Evolutionary conservation across 2,888 invertebrate genomes (phyloP).

Genomic region (Tetragnatha montana): DNA sequence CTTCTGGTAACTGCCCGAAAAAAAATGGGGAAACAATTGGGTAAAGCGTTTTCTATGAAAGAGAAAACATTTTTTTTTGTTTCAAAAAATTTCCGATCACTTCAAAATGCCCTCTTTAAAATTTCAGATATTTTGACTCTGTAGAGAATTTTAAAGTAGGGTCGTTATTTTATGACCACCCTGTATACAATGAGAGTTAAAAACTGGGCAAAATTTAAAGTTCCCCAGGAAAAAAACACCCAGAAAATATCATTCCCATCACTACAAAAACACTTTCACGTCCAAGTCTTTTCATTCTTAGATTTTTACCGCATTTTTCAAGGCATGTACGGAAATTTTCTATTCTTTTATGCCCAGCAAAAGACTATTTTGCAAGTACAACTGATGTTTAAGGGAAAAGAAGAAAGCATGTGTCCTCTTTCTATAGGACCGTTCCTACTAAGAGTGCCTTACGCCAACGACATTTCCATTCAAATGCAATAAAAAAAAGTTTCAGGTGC

Average conservation of each 20-base stretch:
- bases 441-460: neutral
- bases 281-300: neutral
- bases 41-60: too few species aligned
- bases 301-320: slow-evolving; percentile 1
- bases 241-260: slow-evolving; percentile 3
- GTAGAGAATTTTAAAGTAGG: too few species aligned
- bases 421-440: neutral
- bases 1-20: too few species aligned
- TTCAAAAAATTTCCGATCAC: too few species aligned
- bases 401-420: neutral
- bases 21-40: too few species aligned
- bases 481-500: neutral
- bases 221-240: neutral
- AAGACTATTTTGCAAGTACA: slow-evolving; percentile 39
- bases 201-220: slow-evolving; percentile 2
- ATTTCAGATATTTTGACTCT: too few species aligned
- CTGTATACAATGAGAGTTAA: too few species aligned
- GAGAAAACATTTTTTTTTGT: too few species aligned
- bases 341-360: slow-evolving; percentile 1
- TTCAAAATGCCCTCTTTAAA: too few species aligned
- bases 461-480: neutral
- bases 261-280: slow-evolving; percentile 21
- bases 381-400: slow-evolving; percentile 21
- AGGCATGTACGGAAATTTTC: neutral
- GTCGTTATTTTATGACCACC: too few species aligned